These are phyloP conservation scores for Celastrina argiolus DNA, from an alignment of 2,888 invertebrate species.

Conservation along the genomic window DNA sequence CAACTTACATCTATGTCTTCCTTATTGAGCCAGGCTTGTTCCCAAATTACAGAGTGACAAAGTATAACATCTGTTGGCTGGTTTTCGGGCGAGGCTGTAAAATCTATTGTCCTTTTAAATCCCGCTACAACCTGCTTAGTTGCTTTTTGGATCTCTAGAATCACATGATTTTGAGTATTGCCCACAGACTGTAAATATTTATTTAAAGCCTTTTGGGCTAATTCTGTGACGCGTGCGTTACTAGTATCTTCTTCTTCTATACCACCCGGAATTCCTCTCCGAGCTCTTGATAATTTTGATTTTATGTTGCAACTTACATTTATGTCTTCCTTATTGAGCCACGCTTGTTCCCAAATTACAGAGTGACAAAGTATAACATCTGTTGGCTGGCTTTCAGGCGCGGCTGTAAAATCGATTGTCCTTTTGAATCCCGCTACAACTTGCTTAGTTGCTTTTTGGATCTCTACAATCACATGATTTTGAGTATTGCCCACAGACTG, in stretches of 20 bases:
- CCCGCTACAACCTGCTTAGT: conserved; percentile 45
- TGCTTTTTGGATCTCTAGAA: conserved; percentile 46
- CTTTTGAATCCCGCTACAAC: no score
- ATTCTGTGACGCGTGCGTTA: conserved; percentile 38
- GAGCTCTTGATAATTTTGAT: conserved; percentile 1
- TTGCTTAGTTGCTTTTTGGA: no score
- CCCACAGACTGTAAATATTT: conserved; percentile 39
- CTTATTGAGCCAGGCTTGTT: conserved; percentile 69
- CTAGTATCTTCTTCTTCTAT: conserved; percentile 33
- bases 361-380: no score
- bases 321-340: conserved; percentile 59
- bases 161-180: conserved; percentile 35
- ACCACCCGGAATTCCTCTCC: not conserved
- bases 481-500: no score
- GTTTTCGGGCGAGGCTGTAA: conserved; percentile 40
- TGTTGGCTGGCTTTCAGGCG: no score
- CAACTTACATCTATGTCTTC: conserved; percentile 55
- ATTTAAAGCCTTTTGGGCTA: conserved; percentile 45
- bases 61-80: conserved; percentile 31
- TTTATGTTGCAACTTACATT: conserved; percentile 49
- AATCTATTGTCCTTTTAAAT: conserved; percentile 45
- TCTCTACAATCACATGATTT: no score
- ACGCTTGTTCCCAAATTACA: conserved; percentile 69
- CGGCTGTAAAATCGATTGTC: no score
- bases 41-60: conserved; percentile 74